A percentile compares a stretch with the other conserved stretches of the same genome.
Evolutionary conservation across 2,888 invertebrate species (phyloP).

Genomic region (Rutpela maculata): DNA sequence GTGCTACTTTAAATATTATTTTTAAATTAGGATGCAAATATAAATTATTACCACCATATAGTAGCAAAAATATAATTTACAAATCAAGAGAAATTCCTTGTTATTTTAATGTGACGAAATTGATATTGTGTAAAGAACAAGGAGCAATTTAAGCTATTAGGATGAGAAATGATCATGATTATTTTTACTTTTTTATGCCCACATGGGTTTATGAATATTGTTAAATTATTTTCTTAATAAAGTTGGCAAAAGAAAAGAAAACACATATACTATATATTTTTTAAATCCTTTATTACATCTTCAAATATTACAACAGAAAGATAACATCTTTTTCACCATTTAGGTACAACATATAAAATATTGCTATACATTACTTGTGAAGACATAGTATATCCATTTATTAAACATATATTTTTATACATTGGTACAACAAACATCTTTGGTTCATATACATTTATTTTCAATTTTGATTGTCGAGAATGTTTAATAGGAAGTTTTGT

Average conservation of each 20-base stretch:
- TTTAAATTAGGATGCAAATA: constrained; percentile 53
- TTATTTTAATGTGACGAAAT: constrained; percentile 58
- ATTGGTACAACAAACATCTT: constrained; percentile 32
- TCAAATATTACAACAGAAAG: constrained; percentile 1
- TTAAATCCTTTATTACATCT: not conserved
- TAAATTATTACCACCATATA: constrained; percentile 62
- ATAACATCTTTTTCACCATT: constrained; percentile 17
- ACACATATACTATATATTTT: not conserved
- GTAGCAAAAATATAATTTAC: constrained; percentile 45
- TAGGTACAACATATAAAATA: constrained; percentile 26
- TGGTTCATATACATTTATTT: constrained; percentile 34
- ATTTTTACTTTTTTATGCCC: not conserved
- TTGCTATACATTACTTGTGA: constrained; percentile 26
- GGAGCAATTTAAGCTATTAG: not conserved
- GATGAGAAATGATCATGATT: not conserved
- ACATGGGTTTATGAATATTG: not conserved
- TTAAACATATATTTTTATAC: constrained; percentile 22
- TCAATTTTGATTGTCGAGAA: constrained; percentile 54
- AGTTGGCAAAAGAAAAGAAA: not conserved
- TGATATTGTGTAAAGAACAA: constrained; percentile 15
- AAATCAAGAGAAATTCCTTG: constrained; percentile 48
- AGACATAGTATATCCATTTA: constrained; percentile 4
- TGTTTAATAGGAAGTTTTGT: constrained; percentile 22
- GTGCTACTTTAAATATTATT: constrained; percentile 50
- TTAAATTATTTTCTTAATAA: not conserved